phyloP scores from a whole-genome alignment of 2,113 vertebrate species.

The Cavia aperea region DNA sequence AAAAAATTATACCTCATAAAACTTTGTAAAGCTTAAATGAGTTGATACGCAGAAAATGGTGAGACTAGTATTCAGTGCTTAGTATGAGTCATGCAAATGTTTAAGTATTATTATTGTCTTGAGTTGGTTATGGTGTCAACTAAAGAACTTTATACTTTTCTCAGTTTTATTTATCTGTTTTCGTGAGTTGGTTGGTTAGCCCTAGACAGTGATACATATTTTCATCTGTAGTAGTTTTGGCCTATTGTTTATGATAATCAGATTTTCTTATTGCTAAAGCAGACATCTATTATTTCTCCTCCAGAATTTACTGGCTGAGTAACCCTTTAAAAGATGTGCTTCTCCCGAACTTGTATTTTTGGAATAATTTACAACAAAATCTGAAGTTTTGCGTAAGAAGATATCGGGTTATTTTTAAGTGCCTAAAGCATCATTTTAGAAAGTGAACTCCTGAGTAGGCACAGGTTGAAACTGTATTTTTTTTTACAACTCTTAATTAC shows the following conservation, averaged over 20 bases:
- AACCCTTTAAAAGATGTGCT: neutral
- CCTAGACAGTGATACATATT: neutral
- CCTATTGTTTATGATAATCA: neutral
- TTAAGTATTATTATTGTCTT: slow-evolving; percentile 9
- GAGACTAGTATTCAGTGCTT: neutral
- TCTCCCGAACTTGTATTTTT: neutral
- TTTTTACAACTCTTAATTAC: neutral
- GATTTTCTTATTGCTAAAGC: neutral
- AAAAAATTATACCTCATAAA: neutral
- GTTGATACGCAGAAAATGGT: neutral
- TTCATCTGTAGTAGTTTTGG: neutral
- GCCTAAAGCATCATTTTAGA: neutral
- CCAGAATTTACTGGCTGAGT: neutral
- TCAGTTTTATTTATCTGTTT: neutral
- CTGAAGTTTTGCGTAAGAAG: neutral
- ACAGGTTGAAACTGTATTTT: neutral
- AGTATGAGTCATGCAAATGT: neutral
- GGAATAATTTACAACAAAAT: slow-evolving; percentile 32
- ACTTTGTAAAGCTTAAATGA: neutral
- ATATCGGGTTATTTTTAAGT: slow-evolving; percentile 14
- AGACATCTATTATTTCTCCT: neutral
- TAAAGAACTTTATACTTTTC: neutral
- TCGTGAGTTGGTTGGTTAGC: neutral
- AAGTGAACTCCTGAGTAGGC: neutral
- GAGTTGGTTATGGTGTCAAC: neutral